Conservation (phyloP, 2,113 vertebrate species). For the Oxygymnocypris stewartii region DNA sequence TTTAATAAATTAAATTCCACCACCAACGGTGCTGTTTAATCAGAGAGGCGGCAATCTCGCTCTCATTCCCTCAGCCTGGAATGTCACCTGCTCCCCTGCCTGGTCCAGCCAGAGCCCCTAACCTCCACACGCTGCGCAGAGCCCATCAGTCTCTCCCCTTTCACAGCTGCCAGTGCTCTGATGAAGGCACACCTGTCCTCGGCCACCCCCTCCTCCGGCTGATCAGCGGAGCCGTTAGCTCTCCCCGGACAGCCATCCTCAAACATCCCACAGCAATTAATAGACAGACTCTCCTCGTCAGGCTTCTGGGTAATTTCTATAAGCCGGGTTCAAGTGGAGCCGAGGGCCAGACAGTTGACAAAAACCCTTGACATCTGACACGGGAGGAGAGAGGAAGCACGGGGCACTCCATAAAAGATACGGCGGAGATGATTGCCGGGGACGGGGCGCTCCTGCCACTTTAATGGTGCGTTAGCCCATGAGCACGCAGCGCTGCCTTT, state of each 20-base stretch:
- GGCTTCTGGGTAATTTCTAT: constrained; percentile 73
- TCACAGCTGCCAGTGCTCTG: constrained; percentile 78
- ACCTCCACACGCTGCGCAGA: constrained; percentile 51
- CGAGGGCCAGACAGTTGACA: constrained; percentile 58
- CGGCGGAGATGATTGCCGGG: constrained; percentile 59
- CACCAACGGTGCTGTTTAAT: constrained; percentile 68
- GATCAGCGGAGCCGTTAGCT: constrained; percentile 70
- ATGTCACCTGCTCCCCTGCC: constrained; percentile 77
- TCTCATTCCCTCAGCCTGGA: constrained; percentile 73
- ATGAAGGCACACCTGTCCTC: constrained; percentile 80
- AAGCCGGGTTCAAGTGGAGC: constrained; percentile 57
- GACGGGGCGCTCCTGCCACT: constrained; percentile 62
- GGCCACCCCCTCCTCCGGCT: constrained; percentile 44
- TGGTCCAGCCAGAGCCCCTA: constrained; percentile 64
- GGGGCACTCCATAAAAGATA: constrained; percentile 37
- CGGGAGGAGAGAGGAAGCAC: constrained; percentile 54
- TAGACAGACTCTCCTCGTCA: constrained; percentile 68
- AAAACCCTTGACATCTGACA: constrained; percentile 57
- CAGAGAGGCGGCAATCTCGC: constrained; percentile 73
- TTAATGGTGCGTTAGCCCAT: constrained; percentile 83
- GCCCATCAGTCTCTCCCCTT: constrained; percentile 55
- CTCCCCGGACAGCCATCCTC: constrained; percentile 75
- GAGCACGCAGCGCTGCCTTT: constrained; percentile 76
- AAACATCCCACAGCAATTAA: constrained; percentile 77
- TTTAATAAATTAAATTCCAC: constrained; percentile 52